Conservation (phyloP, 2,113 vertebrate genomes). For the Aplodontia rufa region DNA sequence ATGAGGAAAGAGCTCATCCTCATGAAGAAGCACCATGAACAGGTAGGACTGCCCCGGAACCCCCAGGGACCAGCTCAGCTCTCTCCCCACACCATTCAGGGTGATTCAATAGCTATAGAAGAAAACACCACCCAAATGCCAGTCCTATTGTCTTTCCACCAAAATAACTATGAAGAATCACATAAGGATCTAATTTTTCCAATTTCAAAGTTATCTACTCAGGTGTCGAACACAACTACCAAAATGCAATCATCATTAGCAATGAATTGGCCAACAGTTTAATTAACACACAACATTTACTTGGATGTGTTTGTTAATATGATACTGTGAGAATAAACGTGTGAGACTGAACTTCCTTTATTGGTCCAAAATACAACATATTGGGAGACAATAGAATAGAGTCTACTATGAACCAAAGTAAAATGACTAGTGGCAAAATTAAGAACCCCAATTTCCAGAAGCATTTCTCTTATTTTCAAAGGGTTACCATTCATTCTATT, state of each 20-base stretch:
- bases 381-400: neutral
- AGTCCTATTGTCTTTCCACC: neutral
- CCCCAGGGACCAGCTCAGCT: neutral
- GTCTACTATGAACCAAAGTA: neutral
- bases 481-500: neutral
- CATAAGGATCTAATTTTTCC: neutral
- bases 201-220: neutral
- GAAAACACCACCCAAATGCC: neutral
- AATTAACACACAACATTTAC: neutral
- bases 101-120: neutral
- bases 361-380: neutral
- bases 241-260: neutral
- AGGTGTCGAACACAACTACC: neutral
- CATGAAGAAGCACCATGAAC: constrained; percentile 87
- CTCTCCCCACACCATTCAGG: too few species aligned
- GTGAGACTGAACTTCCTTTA: neutral
- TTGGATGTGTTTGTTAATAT: neutral
- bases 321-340: neutral
- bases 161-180: neutral
- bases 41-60: constrained; percentile 75
- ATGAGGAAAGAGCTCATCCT: constrained; percentile 88
- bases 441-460: neutral
- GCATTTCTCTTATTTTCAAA: neutral
- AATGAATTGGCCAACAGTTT: neutral
- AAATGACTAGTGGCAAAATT: neutral